phyloP scores from a whole-genome alignment of 2,113 vertebrate genomes.

The Psittacara wagleri region DNA sequence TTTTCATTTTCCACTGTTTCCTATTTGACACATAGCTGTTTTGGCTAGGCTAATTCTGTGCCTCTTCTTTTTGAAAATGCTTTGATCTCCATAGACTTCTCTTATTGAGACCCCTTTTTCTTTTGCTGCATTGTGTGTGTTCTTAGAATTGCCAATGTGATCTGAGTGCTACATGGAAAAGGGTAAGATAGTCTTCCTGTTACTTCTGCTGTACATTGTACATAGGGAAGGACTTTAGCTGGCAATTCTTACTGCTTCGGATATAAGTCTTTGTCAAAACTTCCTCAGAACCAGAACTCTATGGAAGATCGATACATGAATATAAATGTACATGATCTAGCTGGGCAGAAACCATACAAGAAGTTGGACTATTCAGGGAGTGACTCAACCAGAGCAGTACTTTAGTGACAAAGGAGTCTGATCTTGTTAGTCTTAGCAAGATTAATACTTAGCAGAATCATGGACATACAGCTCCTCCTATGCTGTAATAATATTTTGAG shows the following conservation, averaged over 20 bases:
- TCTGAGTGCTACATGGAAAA: neutral
- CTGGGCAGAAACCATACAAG: neutral
- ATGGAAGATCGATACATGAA: neutral
- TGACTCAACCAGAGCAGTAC: neutral
- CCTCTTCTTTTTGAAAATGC: neutral
- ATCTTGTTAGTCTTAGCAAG: neutral
- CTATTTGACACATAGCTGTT: neutral
- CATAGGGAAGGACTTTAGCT: neutral
- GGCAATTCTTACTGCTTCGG: neutral
- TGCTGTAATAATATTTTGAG: neutral
- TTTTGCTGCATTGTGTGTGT: neutral
- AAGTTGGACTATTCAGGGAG: neutral
- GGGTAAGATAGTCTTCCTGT: too few relatives aligned
- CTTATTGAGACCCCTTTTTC: neutral
- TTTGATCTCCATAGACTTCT: neutral
- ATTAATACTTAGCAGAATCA: neutral
- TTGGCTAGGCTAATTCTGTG: neutral
- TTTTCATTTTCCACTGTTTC: neutral
- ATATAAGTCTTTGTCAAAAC: neutral
- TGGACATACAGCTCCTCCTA: neutral
- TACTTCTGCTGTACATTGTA: neutral
- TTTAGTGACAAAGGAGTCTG: neutral
- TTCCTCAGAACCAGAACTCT: neutral
- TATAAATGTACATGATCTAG: neutral
- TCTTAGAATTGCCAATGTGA: neutral